A percentile compares a stretch with the other conserved stretches of the same genome.
Conservation (phyloP, 2,888 invertebrate species). For the Drosophila lutescens region DNA sequence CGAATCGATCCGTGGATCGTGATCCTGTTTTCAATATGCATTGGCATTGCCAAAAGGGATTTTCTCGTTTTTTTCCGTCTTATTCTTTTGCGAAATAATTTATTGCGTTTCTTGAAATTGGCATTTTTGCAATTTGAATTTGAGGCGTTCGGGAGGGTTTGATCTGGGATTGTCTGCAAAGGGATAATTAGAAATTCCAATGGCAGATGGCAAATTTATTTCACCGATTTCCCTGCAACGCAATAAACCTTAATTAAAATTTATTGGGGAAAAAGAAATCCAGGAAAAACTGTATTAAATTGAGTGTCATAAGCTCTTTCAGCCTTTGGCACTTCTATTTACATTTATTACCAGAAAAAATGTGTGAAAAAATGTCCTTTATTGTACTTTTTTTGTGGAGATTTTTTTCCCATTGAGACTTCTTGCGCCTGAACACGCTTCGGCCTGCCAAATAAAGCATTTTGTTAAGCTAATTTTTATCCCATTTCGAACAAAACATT, state of each 20-base stretch:
- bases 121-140: slow-evolving; percentile 71
- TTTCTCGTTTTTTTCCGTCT: slow-evolving; percentile 34
- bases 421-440: slow-evolving; percentile 72
- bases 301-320: slow-evolving; percentile 79
- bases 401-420: slow-evolving; percentile 45
- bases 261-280: slow-evolving; percentile 20
- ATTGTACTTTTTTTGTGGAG: slow-evolving; percentile 23
- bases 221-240: slow-evolving; percentile 38
- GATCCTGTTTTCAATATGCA: slow-evolving; percentile 54
- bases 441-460: slow-evolving; percentile 73
- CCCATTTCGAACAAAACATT: slow-evolving; percentile 75
- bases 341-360: slow-evolving; percentile 52
- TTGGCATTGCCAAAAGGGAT: slow-evolving; percentile 41
- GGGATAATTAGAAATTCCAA: slow-evolving; percentile 25
- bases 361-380: slow-evolving; percentile 17
- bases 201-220: slow-evolving; percentile 17
- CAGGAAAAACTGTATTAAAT: slow-evolving; percentile 57
- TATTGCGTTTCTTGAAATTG: slow-evolving; percentile 66
- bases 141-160: slow-evolving; percentile 65
- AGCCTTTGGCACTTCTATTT: slow-evolving; percentile 48
- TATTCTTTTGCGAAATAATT: slow-evolving; percentile 70
- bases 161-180: slow-evolving; percentile 50
- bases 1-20: slow-evolving; percentile 15
- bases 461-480: slow-evolving; percentile 79
- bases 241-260: slow-evolving; percentile 56